Evolutionary conservation across 2,888 invertebrate genomes (phyloP).

Genomic region (Heterodera filipjevi): DNA sequence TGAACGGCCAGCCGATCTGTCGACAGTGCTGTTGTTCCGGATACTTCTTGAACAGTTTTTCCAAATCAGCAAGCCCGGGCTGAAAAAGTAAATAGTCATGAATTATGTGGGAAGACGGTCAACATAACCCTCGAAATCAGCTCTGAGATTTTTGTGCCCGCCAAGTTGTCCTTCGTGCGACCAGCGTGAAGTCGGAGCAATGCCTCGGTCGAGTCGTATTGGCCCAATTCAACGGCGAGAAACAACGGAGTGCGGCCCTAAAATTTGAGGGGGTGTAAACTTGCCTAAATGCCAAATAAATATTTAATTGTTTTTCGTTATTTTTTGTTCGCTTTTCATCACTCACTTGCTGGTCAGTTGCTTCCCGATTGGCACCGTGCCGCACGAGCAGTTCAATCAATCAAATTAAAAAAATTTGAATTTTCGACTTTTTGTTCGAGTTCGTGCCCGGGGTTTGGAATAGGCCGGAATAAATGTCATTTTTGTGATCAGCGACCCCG

Average conservation of each 20-base stretch:
- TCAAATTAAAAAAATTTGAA: no score
- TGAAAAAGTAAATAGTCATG: not conserved
- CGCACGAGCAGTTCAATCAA: constrained; percentile 83
- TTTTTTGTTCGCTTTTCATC: no score
- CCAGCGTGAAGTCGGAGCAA: constrained; percentile 13
- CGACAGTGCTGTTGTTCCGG: constrained; percentile 15
- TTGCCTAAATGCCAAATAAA: no score
- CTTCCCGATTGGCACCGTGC: constrained; percentile 94
- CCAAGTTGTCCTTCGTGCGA: constrained; percentile 10
- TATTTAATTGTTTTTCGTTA: no score
- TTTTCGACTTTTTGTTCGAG: no score
- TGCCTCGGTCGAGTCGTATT: constrained; percentile 18
- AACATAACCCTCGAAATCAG: not conserved
- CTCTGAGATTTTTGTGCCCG: constrained; percentile 18
- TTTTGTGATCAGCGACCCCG: no score
- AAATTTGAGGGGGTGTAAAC: constrained; percentile 17
- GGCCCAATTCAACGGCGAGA: constrained; percentile 30
- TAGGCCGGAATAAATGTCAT: no score
- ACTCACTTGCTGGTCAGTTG: constrained; percentile 75
- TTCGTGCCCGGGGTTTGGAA: no score
- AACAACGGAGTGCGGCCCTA: constrained; percentile 55
- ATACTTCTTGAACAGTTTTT: constrained; percentile 14
- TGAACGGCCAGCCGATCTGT: not conserved
- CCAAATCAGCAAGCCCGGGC: constrained; percentile 17
- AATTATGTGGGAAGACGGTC: no score